Conservation (phyloP, 2,797 vertebrate genomes). For the Xenentodon cancila region DNA sequence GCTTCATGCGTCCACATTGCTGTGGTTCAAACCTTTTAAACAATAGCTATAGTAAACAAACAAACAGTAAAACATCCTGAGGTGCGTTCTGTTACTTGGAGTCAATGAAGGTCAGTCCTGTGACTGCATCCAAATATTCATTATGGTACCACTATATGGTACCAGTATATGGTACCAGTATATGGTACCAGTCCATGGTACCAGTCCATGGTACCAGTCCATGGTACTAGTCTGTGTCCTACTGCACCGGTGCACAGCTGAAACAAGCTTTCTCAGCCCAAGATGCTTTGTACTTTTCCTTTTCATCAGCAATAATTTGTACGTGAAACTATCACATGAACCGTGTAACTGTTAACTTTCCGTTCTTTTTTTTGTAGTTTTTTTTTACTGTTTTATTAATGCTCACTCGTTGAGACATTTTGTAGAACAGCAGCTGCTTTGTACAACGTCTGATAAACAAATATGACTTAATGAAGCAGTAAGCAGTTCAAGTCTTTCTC, state of each 20-base stretch:
- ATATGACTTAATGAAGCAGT: constrained; percentile 75
- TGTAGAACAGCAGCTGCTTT: constrained; percentile 59
- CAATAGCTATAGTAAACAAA: too few species aligned
- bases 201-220: too few species aligned
- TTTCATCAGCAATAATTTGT: neutral
- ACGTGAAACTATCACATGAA: neutral
- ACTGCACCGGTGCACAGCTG: neutral
- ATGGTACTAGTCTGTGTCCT: too few species aligned
- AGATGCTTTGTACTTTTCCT: neutral
- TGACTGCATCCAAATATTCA: too few species aligned
- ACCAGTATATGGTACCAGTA: too few species aligned
- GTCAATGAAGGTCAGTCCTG: too few species aligned
- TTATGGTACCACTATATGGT: too few species aligned
- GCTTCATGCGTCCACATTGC: too few species aligned
- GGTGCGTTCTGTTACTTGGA: too few species aligned
- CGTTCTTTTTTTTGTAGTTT: neutral
- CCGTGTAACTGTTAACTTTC: neutral
- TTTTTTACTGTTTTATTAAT: constrained; percentile 1
- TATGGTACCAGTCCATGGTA: too few species aligned
- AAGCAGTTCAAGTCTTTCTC: constrained; percentile 69
- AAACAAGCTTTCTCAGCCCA: neutral
- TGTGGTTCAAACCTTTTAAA: too few species aligned
- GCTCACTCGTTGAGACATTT: constrained; percentile 22
- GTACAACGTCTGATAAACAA: constrained; percentile 70
- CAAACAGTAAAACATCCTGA: too few species aligned